Conservation (phyloP, 2,113 vertebrate species). For the Oxygymnocypris stewartii region DNA sequence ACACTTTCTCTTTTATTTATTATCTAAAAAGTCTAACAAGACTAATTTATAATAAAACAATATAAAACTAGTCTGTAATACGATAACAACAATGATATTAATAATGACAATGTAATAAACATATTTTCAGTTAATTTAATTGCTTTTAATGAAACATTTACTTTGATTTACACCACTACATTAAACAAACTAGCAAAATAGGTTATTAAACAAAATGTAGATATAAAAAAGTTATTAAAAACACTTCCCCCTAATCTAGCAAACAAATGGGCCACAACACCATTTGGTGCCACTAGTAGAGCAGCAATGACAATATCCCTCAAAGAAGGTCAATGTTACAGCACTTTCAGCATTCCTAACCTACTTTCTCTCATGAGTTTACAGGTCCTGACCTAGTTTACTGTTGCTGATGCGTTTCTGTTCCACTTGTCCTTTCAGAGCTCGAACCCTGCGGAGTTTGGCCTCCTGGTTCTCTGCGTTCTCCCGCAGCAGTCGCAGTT, state of each 20-base stretch:
- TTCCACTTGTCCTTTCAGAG: slow-evolving; percentile 88
- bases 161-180: not conserved
- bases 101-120: too few species aligned
- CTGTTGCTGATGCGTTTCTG: slow-evolving; percentile 90
- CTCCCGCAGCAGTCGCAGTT: slow-evolving; percentile 83
- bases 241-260: not conserved
- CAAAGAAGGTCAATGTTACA: slow-evolving; percentile 4
- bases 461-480: slow-evolving; percentile 91
- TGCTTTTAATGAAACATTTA: not conserved
- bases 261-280: not conserved
- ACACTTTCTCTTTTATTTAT: not conserved
- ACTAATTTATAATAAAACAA: not conserved
- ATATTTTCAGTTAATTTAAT: not conserved
- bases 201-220: too few species aligned
- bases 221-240: not conserved
- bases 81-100: not conserved
- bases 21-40: not conserved
- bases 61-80: not conserved
- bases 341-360: not conserved
- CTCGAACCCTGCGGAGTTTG: slow-evolving; percentile 87
- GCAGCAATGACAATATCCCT: not conserved
- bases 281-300: not conserved
- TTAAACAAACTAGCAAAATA: not conserved
- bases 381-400: slow-evolving; percentile 80
- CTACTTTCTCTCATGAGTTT: not conserved